These are phyloP conservation scores for Mechanitis messenoides DNA, from an alignment of 2,888 invertebrate genomes.

Conservation along the genomic window DNA sequence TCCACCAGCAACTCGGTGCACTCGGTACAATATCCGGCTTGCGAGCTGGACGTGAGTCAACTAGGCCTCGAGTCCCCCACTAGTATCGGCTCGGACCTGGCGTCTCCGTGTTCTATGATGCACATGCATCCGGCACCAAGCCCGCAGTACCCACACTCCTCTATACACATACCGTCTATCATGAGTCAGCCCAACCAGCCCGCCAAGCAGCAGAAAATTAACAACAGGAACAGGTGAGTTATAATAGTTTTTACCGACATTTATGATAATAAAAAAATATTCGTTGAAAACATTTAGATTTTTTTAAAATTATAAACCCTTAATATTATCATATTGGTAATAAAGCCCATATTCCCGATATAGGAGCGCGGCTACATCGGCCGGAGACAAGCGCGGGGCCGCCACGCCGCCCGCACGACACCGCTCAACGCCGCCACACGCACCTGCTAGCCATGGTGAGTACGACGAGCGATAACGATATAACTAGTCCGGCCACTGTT, in stretches of 20 bases:
- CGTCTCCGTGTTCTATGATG: constrained; percentile 86
- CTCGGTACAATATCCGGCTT: constrained; percentile 85
- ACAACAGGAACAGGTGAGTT: constrained; percentile 63
- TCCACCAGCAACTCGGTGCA: constrained; percentile 89
- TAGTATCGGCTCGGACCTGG: constrained; percentile 90
- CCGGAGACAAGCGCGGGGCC: constrained; percentile 45
- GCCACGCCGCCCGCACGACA: constrained; percentile 59
- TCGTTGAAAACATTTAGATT: no score
- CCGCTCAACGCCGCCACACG: constrained; percentile 63
- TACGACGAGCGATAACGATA: not conserved
- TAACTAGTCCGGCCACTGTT: no score
- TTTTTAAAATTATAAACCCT: no score
- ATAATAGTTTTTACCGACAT: not conserved
- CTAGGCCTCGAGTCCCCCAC: constrained; percentile 92
- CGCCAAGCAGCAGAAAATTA: constrained; percentile 71
- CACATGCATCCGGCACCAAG: constrained; percentile 69
- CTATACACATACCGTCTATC: constrained; percentile 70
- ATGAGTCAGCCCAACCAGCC: constrained; percentile 72
- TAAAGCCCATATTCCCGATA: not conserved
- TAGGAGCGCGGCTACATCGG: constrained; percentile 32
- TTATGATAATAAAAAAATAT: no score
- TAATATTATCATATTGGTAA: not conserved
- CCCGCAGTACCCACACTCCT: constrained; percentile 78
- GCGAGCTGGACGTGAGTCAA: constrained; percentile 89
- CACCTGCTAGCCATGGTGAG: constrained; percentile 49